Conservation (phyloP, 2,113 vertebrate species). For the Rhea americana region DNA sequence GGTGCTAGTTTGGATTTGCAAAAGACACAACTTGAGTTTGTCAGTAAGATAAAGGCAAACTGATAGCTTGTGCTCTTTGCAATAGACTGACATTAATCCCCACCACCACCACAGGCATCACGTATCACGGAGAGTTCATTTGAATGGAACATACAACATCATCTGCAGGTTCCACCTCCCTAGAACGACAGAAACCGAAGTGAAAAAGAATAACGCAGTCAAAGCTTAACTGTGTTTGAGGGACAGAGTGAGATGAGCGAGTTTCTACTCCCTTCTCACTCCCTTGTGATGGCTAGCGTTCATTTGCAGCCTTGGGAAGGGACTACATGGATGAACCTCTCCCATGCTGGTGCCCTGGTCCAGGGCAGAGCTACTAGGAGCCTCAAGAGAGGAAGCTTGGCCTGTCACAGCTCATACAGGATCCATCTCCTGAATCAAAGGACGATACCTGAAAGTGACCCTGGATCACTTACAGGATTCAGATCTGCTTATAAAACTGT, state of each 20-base stretch:
- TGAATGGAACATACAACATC: background rate
- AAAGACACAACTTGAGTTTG: background rate
- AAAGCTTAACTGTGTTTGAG: background rate
- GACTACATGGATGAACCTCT: background rate
- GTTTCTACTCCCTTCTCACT: background rate
- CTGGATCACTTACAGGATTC: background rate
- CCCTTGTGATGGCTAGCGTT: background rate
- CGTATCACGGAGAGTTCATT: background rate
- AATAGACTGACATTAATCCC: background rate
- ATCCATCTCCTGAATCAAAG: background rate
- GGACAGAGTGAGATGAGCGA: background rate
- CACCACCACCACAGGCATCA: background rate
- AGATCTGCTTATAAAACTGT: background rate
- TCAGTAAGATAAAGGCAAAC: background rate
- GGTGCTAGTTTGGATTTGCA: background rate
- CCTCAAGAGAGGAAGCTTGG: background rate
- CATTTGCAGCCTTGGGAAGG: background rate
- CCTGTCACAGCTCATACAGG: background rate
- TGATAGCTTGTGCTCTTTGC: background rate
- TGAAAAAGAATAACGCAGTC: background rate
- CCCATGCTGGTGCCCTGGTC: background rate
- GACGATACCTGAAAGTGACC: background rate
- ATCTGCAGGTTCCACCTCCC: background rate
- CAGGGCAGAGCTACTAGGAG: background rate
- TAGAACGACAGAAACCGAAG: background rate